Evolutionary conservation across 2,797 vertebrate species (phyloP).

Genomic region (Acipenser ruthenus): DNA sequence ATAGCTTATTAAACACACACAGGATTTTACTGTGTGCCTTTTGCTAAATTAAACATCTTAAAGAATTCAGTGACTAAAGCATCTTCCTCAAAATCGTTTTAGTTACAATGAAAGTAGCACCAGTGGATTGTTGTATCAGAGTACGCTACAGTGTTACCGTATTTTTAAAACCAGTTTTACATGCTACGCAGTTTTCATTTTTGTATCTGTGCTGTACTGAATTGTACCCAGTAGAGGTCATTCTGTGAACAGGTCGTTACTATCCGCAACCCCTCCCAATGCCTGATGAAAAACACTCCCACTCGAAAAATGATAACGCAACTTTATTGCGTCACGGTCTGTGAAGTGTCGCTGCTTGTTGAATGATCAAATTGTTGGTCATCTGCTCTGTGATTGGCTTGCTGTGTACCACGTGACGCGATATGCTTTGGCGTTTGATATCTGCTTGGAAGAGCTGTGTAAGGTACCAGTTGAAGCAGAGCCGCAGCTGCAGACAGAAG

Average conservation of each 20-base stretch:
- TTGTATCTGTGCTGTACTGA: slow-evolving; percentile 1
- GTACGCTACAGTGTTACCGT: no score
- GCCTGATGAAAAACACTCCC: not conserved
- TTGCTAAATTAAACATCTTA: no score
- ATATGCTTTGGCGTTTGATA: slow-evolving; percentile 21
- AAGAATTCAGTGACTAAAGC: no score
- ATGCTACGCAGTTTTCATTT: not conserved
- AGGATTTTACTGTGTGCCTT: no score
- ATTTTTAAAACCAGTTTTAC: not conserved
- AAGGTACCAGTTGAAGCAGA: slow-evolving; percentile 15
- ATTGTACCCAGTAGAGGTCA: not conserved
- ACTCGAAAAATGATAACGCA: no score
- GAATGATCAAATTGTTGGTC: slow-evolving; percentile 19
- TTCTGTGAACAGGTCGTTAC: not conserved
- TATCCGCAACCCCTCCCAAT: slow-evolving; percentile 5
- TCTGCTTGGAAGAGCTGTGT: slow-evolving; percentile 11
- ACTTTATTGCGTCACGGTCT: slow-evolving; percentile 14
- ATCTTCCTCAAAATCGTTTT: no score
- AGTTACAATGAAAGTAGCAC: no score
- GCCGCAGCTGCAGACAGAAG: slow-evolving; percentile 5
- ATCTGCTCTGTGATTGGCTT: slow-evolving; percentile 23
- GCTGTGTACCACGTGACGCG: slow-evolving; percentile 6
- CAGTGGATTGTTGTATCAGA: no score
- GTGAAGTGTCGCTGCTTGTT: slow-evolving; percentile 16
- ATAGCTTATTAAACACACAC: no score